Evolutionary conservation across 2,797 vertebrate species (phyloP).

Genomic region (Octomys mimax): DNA sequence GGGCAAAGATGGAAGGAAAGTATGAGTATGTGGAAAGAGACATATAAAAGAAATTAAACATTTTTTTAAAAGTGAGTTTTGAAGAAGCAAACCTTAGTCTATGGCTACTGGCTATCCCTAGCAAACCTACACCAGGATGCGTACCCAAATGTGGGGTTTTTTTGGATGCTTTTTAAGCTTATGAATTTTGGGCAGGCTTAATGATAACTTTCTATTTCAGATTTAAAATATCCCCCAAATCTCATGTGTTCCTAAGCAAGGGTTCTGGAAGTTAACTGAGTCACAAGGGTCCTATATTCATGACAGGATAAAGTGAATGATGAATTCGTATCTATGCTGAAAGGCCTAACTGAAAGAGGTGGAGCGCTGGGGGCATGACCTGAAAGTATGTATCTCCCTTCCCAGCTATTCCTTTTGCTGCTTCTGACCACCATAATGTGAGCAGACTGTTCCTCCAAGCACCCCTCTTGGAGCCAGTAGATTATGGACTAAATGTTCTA

Average conservation of each 20-base stretch:
- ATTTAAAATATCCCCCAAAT: not conserved
- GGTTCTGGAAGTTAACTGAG: not conserved
- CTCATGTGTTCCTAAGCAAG: not conserved
- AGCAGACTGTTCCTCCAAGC: not conserved
- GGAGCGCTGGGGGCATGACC: not conserved
- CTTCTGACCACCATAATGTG: not conserved
- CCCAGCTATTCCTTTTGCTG: not conserved
- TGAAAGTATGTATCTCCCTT: not conserved
- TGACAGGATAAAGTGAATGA: not conserved
- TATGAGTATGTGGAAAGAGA: not conserved
- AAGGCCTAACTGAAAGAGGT: not conserved
- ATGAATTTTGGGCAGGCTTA: not conserved
- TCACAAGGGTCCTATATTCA: not conserved
- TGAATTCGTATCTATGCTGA: not conserved
- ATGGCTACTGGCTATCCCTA: not conserved
- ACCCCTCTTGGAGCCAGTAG: not conserved
- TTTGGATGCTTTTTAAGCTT: not conserved
- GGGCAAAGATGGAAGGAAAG: not conserved
- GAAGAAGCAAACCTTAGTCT: conserved; percentile 1
- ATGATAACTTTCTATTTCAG: not conserved
- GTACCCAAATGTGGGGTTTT: not conserved
- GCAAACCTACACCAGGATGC: not conserved
- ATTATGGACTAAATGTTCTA: not conserved
- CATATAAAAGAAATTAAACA: conserved; percentile 55
- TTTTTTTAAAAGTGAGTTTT: not conserved